These are phyloP conservation scores for Leptobrachium ailaonicum DNA, from an alignment of 2,113 vertebrate genomes.

Conservation along the genomic window DNA sequence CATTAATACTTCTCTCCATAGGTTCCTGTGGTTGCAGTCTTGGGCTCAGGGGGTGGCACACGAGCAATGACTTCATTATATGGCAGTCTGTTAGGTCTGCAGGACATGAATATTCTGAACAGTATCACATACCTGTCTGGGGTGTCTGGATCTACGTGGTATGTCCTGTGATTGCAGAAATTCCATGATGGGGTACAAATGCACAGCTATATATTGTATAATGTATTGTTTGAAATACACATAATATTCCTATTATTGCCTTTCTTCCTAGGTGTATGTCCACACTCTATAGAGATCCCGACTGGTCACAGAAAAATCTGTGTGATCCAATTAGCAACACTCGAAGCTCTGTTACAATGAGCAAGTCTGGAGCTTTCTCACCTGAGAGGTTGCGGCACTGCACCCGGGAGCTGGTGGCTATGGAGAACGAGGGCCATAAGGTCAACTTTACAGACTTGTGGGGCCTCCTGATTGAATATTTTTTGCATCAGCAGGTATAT, in stretches of 20 bases:
- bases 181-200: background rate
- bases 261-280: slow-evolving; percentile 74
- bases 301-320: slow-evolving; percentile 76
- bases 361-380: slow-evolving; percentile 64
- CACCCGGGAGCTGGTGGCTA: slow-evolving; percentile 61
- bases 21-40: slow-evolving; percentile 76
- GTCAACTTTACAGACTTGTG: slow-evolving; percentile 74
- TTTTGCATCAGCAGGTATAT: slow-evolving; percentile 76
- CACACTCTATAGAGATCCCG: slow-evolving; percentile 69
- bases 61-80: slow-evolving; percentile 79
- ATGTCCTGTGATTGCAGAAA: slow-evolving; percentile 42
- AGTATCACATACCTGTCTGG: slow-evolving; percentile 71
- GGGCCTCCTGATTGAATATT: slow-evolving; percentile 77
- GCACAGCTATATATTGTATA: no score
- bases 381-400: slow-evolving; percentile 71
- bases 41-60: slow-evolving; percentile 81
- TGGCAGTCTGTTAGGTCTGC: slow-evolving; percentile 77
- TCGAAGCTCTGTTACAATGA: slow-evolving; percentile 65
- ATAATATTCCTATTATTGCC: no score
- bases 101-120: slow-evolving; percentile 77
- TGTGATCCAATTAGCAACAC: slow-evolving; percentile 56
- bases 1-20: slow-evolving; percentile 49
- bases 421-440: slow-evolving; percentile 58
- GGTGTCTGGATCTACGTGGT: slow-evolving; percentile 90
- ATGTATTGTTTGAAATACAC: no score